These are phyloP conservation scores for Hippopotamyrus pictus DNA, from an alignment of 2,797 vertebrate genomes.

Conservation along the genomic window DNA sequence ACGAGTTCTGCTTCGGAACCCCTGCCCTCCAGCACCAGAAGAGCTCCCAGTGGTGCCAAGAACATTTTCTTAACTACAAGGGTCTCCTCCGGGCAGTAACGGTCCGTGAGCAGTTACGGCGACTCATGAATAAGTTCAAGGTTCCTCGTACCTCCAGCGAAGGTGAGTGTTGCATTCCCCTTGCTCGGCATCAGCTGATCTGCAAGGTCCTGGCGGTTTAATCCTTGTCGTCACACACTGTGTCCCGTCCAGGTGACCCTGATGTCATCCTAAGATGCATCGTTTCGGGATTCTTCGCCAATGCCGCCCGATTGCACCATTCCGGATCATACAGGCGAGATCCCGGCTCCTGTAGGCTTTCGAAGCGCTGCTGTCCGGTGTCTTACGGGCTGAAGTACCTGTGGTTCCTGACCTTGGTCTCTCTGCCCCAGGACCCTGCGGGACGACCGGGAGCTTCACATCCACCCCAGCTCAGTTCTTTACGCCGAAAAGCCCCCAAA, in stretches of 20 bases:
- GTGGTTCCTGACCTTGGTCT: neutral
- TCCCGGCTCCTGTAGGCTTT: neutral
- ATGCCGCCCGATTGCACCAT: conserved; percentile 91
- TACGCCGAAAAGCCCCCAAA: conserved; percentile 93
- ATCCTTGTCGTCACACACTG: neutral
- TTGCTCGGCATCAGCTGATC: neutral
- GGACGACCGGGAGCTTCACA: conserved; percentile 89
- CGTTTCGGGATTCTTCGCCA: conserved; percentile 91
- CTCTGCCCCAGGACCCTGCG: conserved; percentile 76
- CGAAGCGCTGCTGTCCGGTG: neutral
- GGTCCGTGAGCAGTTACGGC: conserved; percentile 90
- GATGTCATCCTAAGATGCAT: conserved; percentile 93
- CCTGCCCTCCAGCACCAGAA: conserved; percentile 76
- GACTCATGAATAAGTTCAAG: conserved; percentile 94
- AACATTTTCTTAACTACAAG: conserved; percentile 96
- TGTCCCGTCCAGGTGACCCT: conserved; percentile 74
- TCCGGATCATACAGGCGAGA: conserved; percentile 86
- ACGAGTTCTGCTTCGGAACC: neutral
- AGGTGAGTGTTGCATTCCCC: conserved; percentile 58
- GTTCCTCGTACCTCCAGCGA: conserved; percentile 90
- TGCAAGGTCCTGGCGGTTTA: neutral
- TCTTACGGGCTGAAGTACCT: neutral
- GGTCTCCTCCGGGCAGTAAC: conserved; percentile 81
- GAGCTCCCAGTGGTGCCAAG: conserved; percentile 96
- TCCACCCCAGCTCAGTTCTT: conserved; percentile 92